Base-by-base conservation (phyloP, 1,140 invertebrate species). In the Dufourea novaeangliae region DNA sequence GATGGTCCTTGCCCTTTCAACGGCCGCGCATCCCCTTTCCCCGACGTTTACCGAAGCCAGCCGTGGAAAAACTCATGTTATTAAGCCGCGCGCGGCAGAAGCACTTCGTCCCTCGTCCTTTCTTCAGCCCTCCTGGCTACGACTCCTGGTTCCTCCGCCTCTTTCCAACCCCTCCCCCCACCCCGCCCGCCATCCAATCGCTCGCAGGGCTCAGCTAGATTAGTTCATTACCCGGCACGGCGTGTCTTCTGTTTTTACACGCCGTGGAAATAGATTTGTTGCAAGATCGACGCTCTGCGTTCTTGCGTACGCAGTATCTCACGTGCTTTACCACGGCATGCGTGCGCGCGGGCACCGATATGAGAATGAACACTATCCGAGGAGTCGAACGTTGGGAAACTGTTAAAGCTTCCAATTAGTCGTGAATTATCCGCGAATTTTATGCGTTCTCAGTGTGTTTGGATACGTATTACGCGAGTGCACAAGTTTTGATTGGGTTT, bases 221-320 rank as follows among this genome's bases (percentile, higher is more conserved):
- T 88, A 88, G 88, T 88, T 88, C 88, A 88, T 88, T 88, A 88
- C 78, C 81, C 80, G 78, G 79, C 78, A 56, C 79, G 82, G 82
- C 86, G 81, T 88, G 86, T 88, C 86, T 87, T 86, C 79, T 57
- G 86, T 88, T 88, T 88, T 88, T 88, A 79, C 82, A 56, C 61
- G 17, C 50, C 79, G 79, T 87, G 84, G 78, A 88, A 88, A 88
- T 88, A 88, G 88, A 88, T 88, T 88, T 88, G 88, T 88, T 88
- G 88, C 82, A 84, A 86, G 84, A 87, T 88, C 87, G 88, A 76
- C 79, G 44, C 68, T n/a, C n/a, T 75, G 79, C 78, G 82, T 79
- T 86, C 86, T 82, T 84, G 78, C 82, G 78, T 82, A 70, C 63
- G 68, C 71, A 57, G 22, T 22, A 39, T 32, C 57, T 61, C 32